Evolutionary conservation across 2,888 invertebrate species (phyloP).

Genomic region (Harpagoxenus sublaevis): DNA sequence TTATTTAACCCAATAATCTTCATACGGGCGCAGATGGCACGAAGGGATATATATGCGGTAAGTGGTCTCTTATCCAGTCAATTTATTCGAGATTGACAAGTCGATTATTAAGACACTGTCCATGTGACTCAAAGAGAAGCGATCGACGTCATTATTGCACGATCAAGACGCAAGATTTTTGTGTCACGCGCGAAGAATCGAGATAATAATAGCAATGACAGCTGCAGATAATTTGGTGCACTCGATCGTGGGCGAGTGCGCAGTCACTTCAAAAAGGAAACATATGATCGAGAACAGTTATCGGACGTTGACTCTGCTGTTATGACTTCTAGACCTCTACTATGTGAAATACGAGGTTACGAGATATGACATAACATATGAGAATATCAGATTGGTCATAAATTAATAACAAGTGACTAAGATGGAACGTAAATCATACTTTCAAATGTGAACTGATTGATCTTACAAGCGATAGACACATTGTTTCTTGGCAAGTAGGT

Average conservation of each 20-base stretch:
- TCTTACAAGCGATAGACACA: neutral
- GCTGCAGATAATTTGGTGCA: constrained; percentile 29
- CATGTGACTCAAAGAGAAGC: neutral
- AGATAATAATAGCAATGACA: constrained; percentile 34
- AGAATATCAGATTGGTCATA: constrained; percentile 27
- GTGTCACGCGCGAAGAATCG: constrained; percentile 34
- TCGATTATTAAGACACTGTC: constrained; percentile 14
- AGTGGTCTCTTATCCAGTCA: constrained; percentile 7
- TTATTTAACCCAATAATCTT: constrained; percentile 21
- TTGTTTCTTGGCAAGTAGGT: neutral
- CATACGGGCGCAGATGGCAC: neutral
- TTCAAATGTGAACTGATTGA: neutral
- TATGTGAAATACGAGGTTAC: constrained; percentile 22
- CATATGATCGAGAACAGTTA: constrained; percentile 9
- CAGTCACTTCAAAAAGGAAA: constrained; percentile 26
- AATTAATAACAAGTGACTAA: constrained; percentile 23
- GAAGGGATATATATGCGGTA: neutral
- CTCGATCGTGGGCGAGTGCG: constrained; percentile 16
- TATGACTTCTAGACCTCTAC: constrained; percentile 19
- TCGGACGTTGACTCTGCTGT: constrained; percentile 37
- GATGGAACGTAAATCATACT: constrained; percentile 39
- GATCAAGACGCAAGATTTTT: constrained; percentile 14
- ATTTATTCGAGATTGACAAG: constrained; percentile 29
- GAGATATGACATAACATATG: constrained; percentile 34
- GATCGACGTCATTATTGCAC: constrained; percentile 20